Percentiles rank a stretch among this genome's conserved stretches.
These are phyloP conservation scores for Euphonia xanthogaster DNA, from an alignment of 2,797 vertebrate species.

Conservation along the genomic window DNA sequence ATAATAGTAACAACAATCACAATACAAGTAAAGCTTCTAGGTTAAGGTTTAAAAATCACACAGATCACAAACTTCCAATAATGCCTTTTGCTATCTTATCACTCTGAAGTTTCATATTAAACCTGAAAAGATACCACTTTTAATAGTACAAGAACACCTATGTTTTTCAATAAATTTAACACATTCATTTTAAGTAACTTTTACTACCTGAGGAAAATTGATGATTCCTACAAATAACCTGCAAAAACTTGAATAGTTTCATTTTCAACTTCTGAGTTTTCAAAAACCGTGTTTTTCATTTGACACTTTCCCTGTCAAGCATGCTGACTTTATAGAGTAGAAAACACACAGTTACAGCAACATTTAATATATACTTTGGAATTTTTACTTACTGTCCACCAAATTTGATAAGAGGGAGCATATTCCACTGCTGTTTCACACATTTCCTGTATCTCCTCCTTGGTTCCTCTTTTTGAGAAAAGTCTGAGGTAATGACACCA, in stretches of 20 bases:
- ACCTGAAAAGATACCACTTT: neutral
- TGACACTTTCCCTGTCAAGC: neutral
- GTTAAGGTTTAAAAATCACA: neutral
- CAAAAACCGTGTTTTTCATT: neutral
- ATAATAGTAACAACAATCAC: neutral
- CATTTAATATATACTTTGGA: neutral
- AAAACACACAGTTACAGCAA: neutral
- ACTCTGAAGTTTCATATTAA: neutral
- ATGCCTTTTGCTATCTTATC: neutral
- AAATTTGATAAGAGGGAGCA: conserved; percentile 86
- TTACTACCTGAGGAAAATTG: neutral
- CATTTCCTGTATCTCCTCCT: conserved; percentile 95
- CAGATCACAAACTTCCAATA: neutral
- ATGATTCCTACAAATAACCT: neutral
- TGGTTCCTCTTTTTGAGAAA: conserved; percentile 88
- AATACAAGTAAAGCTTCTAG: neutral
- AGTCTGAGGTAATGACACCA: conserved; percentile 95
- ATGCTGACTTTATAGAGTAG: neutral
- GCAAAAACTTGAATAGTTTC: neutral
- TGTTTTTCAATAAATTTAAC: neutral
- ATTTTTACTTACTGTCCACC: conserved; percentile 90
- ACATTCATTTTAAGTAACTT: neutral
- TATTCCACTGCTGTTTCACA: conserved; percentile 97
- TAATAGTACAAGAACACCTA: neutral
- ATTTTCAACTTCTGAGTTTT: neutral